phyloP scores from a whole-genome alignment of 2,888 invertebrate species.

The Idaea aversata region DNA sequence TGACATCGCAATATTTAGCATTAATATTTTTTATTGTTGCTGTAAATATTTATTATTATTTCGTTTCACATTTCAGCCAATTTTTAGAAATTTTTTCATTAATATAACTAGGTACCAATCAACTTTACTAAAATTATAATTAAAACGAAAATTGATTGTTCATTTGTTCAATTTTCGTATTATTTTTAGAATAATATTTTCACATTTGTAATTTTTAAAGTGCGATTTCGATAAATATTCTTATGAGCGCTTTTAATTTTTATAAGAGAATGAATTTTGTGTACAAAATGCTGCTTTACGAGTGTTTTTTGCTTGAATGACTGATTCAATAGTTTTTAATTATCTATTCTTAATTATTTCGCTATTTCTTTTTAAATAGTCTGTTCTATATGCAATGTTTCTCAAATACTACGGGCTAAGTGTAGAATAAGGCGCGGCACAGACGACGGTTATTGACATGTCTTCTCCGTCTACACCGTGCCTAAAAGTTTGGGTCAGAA shows the following conservation, averaged over 20 bases:
- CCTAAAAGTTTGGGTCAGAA: too few species aligned
- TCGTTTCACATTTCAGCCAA: neutral
- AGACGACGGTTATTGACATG: too few species aligned
- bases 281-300: neutral
- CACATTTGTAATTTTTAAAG: neutral
- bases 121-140: too few species aligned
- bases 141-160: too few species aligned
- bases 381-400: too few species aligned
- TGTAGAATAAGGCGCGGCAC: too few species aligned
- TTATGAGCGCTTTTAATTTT: neutral
- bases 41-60: neutral
- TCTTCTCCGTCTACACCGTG: too few species aligned
- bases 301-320: neutral
- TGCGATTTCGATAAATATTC: neutral
- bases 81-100: neutral
- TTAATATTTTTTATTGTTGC: neutral
- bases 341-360: neutral
- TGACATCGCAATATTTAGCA: neutral
- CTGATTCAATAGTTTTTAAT: neutral
- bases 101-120: neutral
- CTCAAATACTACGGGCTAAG: too few species aligned
- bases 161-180: neutral
- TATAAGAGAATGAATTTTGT: neutral
- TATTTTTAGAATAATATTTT: neutral
- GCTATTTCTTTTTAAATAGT: neutral